Base-by-base conservation (phyloP, 1,140 invertebrate species). In the Babylonia areolata region DNA sequence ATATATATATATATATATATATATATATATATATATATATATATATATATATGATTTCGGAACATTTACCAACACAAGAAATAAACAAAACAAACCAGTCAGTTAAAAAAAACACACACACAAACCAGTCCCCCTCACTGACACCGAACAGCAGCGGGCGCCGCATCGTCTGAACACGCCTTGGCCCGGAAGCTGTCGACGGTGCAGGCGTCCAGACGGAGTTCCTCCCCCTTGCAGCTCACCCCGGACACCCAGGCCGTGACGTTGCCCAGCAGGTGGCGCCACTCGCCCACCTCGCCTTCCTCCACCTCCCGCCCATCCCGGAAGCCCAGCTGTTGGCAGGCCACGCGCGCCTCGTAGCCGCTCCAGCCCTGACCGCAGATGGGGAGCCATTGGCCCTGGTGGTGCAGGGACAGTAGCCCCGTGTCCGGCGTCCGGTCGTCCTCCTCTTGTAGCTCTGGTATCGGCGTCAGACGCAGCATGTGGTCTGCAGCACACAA, bases 301-400 rank as follows among this genome's bases (percentile, higher is more conserved):
- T 33, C 20, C 20, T 58, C 51, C 15, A 85, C 28, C 80, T 88
- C 85, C 31, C 87, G 73, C 1, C 90, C 91, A 54, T 87, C 83
- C 31, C 42, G 54, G 80, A 84, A 90, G 11, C 91, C 90, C 37
- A 92, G 71, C 83, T 92, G 91, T 23, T 85, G 75, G 94, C 98
- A 99, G 12, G 97, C 96, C 3, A 99, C 97, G 31, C 95, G 94
- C 0, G 97, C 97, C 87, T 98, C 98, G 23, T 95, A 93, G 39
- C 96, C 92, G 91, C 98, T 97, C 97, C 97, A 99, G 92, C 98
- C 97, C 91, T 98, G 97, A 23, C 58, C 97, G 92, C 98, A 99
- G 23, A 99, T 95, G 20, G 96, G 96, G 15, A 97, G 97, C 98
- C 98, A 99, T 87, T 96, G 95, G 23, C 96, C 97, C 85, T 97